Evolutionary conservation across 2,888 invertebrate genomes (phyloP), one percentile per base, ranked within the genome.

Genomic region (Orthosia incerta): DNA sequence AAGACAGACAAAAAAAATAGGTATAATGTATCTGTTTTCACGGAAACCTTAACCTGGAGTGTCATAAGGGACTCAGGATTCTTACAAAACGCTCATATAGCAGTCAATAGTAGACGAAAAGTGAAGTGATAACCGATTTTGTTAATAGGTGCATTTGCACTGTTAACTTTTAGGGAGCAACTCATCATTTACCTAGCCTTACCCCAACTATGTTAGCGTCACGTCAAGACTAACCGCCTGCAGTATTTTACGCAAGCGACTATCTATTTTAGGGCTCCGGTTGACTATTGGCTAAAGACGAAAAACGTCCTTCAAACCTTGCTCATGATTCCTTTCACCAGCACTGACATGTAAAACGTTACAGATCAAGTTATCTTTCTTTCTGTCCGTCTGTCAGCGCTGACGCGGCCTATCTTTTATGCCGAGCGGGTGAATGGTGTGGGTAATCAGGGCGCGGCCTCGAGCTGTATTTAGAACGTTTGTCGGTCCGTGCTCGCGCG

Each of bases 401-500:
- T 60, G 66, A 56, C 80, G 11, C 15, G 46, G 53, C 56, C 71
- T 64, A 61, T 76, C 55, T 80, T 63, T 64, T 46, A 55, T 70
- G 51, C 23, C 50, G 20, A 39, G 61, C 61, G 60, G 60, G 45
- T 56, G 16, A 39, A 66, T 45, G 45, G 46, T 11, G 57, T 56
- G 56, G 73, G 65, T 72, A 80, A 77, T 68, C 74, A 80, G 84
- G 80, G 45, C 74, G 48, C 68, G 84, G 64, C 84, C 83, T 73
- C 62, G 51, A 53, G 59, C 59, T 18, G 48, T 51, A 16, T 23
- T 53, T 50, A 53, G 65, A 46, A 51, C 60, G 60, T 26, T 26
- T 13, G 68, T 53, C 71, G 26, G 61, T 55, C 48, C 20, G 39
- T 18, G 23, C 20, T 53, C 26, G 26, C 57, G 26, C 46, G 46